phyloP scores from a whole-genome alignment of 1,140 invertebrate species.

The Dolichoris vasculosae region DNA sequence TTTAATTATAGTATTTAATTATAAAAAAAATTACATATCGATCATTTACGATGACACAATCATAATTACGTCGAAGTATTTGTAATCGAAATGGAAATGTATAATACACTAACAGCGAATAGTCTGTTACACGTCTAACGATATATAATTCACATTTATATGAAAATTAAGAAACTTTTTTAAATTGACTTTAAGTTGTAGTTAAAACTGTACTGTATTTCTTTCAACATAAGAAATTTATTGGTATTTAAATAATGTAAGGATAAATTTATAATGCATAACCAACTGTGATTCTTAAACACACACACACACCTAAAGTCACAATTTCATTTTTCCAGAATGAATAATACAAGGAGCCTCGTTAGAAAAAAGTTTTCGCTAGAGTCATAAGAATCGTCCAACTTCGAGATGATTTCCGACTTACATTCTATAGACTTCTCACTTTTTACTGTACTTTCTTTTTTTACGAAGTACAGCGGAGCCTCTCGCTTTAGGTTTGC shows the following conservation, averaged over 20 bases:
- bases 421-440: constrained; percentile 15
- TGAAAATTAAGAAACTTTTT: too few species aligned
- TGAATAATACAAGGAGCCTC: constrained; percentile 6
- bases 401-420: constrained; percentile 27
- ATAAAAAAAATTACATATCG: too few species aligned
- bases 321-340: not conserved
- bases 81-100: too few species aligned
- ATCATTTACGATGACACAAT: too few species aligned
- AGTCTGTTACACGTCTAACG: not conserved
- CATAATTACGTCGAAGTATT: too few species aligned
- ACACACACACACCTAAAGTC: not conserved
- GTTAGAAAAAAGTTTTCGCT: not conserved
- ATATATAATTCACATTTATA: too few species aligned
- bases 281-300: not conserved
- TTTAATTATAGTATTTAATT: too few species aligned
- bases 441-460: not conserved
- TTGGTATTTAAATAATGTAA: not conserved
- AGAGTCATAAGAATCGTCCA: not conserved
- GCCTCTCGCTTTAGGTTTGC: not conserved
- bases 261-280: not conserved
- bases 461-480: not conserved
- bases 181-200: not conserved
- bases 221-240: not conserved
- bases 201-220: not conserved
- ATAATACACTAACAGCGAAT: not conserved